Base-by-base conservation (phyloP, 2,113 vertebrate genomes). In the Fregata magnificens region DNA sequence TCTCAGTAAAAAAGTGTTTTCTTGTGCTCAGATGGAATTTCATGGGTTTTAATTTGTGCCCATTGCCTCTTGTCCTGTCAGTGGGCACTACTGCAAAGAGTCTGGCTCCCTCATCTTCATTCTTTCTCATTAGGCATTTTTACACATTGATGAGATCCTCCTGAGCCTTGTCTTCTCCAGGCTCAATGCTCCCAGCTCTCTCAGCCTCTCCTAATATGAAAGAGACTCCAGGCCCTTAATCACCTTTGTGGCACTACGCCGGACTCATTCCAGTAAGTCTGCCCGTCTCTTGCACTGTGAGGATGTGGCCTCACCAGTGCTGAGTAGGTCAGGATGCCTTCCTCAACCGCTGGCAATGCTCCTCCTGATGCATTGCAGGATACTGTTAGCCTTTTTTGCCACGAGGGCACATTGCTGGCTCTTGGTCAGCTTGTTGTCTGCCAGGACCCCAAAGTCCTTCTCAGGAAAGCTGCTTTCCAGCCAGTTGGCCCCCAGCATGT, bases 311-410 rank as follows among this genome's bases (percentile, higher is more conserved):
- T 83, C 34, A 56, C 5, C 42, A 62, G 40, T 29, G 49, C 21
- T 9, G 5, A 82, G 63, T 1, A 70, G 38, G 34, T 9, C 19
- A n/a, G 24, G 32, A 67, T n/a, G 55, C n/a, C 11, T 53, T 66
- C 22, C 56, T 53, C 1, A 0, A 52, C 34, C 0, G 1, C 45
- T 34, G 21, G 36, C 25, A 62, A 47, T 1, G 3, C 8, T 70
- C 42, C 17, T 61, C 25, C 36, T 40, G 19, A 22, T 8, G n/a
- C 24, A 72, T 6, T 15, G 50, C 74, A 34, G 25, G 19, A 58
- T 14, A 52, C 49, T 8, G 20, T 16, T 62, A 36, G 28, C 11
- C 21, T 52, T 62, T 80, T 55, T 45, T 47, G 31, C 45, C 55
- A 78, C 2, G 7, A 65, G 36, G 36, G 40, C 47, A 83, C 18